These are phyloP conservation scores for Beroe forskalii DNA, from an alignment of 37 sponge, comb jelly and placozoan genomes.

Conservation along the genomic window DNA sequence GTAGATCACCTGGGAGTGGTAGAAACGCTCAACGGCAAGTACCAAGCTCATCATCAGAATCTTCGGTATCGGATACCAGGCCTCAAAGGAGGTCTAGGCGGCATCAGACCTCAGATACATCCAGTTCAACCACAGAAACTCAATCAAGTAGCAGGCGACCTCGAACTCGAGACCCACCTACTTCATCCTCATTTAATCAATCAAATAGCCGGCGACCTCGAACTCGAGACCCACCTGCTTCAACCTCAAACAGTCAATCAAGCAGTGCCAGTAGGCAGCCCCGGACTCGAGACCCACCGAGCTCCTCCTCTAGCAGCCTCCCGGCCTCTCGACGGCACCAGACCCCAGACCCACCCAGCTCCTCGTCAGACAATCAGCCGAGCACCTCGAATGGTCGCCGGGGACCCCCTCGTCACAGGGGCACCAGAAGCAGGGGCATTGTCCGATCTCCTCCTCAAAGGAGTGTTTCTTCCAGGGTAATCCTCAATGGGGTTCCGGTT, in stretches of 20 bases:
- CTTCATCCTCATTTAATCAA: not conserved
- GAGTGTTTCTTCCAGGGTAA: not conserved
- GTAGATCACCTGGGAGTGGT: not conserved
- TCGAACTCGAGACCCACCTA: not conserved
- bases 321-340: not conserved
- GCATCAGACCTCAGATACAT: too few species aligned
- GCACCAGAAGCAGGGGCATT: not conserved
- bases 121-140: not conserved
- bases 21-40: not conserved
- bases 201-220: not conserved
- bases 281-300: not conserved
- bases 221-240: not conserved
- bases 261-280: too few species aligned
- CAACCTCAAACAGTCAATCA: not conserved
- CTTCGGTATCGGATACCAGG: not conserved
- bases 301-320: not conserved
- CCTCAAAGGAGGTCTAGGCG: too few species aligned
- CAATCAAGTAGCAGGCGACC: not conserved
- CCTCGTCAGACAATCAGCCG: conserved; percentile 9
- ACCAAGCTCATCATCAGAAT: not conserved
- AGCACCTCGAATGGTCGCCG: not conserved
- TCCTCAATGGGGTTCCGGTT: conserved; percentile 20
- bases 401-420: not conserved
- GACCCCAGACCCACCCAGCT: not conserved
- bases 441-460: too few species aligned